Conservation (phyloP, 2,888 invertebrate species). For the Theristus sp. region DNA sequence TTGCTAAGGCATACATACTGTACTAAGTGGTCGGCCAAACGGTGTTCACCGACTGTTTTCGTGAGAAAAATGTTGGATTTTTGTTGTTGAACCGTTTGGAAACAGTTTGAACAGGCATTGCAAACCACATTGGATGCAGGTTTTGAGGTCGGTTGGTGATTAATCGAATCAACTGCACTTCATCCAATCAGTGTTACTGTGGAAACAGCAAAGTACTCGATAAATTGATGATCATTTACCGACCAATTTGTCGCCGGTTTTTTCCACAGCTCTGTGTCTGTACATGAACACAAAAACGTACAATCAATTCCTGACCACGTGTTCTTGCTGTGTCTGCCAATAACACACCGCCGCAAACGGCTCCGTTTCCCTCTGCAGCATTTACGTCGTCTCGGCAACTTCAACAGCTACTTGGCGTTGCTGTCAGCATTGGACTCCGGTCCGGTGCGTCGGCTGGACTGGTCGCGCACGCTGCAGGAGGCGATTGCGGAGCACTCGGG, state of each 20-base stretch:
- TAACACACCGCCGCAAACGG: neutral
- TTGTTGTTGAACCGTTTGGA: no score
- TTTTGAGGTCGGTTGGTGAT: no score
- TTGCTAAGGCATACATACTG: no score
- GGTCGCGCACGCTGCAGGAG: slow-evolving; percentile 36
- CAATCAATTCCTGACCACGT: no score
- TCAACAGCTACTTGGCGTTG: slow-evolving; percentile 89
- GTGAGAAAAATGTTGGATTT: no score
- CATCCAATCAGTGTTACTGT: no score
- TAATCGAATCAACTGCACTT: no score
- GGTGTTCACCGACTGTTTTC: no score
- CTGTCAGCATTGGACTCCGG: slow-evolving; percentile 90
- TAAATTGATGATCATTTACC: neutral
- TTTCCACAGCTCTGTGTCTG: neutral
- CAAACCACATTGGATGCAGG: no score
- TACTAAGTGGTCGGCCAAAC: no score
- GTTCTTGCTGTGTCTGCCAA: neutral
- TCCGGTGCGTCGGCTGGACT: slow-evolving; percentile 57
- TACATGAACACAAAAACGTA: neutral
- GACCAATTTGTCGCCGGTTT: neutral
- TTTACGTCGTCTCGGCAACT: slow-evolving; percentile 86
- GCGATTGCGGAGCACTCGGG: slow-evolving; percentile 80
- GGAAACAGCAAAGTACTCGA: no score
- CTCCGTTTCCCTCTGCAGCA: slow-evolving; percentile 38
- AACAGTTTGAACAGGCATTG: no score